Conservation (phyloP, 2,113 vertebrate species). For the Agapornis roseicollis region DNA sequence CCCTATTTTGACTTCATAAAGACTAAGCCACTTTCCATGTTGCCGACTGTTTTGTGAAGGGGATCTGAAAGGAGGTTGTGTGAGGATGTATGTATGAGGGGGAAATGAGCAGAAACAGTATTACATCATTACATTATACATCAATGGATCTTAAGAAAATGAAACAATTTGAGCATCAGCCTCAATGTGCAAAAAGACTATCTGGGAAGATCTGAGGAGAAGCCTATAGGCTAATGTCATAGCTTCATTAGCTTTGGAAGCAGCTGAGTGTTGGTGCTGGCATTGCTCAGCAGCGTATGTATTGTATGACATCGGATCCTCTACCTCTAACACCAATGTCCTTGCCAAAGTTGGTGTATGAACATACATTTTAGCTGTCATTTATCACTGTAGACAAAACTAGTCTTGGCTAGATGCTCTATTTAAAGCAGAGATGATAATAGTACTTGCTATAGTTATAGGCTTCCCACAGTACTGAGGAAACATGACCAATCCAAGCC, state of each 20-base stretch:
- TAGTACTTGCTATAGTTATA: background rate
- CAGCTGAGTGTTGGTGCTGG: background rate
- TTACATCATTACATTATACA: no score
- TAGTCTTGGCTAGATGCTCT: background rate
- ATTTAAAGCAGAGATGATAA: conserved; percentile 9
- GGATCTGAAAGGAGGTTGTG: background rate
- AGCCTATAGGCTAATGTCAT: background rate
- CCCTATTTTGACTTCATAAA: background rate
- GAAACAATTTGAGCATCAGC: background rate
- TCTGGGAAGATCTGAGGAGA: background rate
- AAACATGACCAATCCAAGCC: background rate
- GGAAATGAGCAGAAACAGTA: background rate
- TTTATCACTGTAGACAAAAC: background rate
- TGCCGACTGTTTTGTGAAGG: background rate
- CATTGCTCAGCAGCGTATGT: background rate
- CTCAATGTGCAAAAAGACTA: background rate
- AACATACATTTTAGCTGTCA: background rate
- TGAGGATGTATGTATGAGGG: background rate
- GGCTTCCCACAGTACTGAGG: background rate
- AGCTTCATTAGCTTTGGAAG: background rate
- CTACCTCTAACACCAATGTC: background rate
- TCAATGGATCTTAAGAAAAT: background rate
- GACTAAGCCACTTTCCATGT: background rate
- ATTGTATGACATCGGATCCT: background rate
- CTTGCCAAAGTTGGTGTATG: background rate